Conservation (phyloP, 1,140 invertebrate species). For the Formica exsecta region DNA sequence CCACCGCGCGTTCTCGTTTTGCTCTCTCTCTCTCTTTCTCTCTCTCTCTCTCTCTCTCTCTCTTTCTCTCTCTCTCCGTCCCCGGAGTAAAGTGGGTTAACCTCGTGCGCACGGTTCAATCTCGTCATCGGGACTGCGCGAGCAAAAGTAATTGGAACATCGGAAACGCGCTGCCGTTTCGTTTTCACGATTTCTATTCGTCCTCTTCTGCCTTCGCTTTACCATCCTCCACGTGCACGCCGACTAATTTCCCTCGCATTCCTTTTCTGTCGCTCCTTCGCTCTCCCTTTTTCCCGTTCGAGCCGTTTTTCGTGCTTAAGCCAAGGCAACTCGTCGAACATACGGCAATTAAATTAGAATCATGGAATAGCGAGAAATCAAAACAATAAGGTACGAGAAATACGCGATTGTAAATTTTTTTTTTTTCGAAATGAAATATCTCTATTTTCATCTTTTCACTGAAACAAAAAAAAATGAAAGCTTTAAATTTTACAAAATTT, state of each 20-base stretch:
- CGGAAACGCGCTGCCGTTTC: conserved; percentile 34
- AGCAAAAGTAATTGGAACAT: conserved; percentile 79
- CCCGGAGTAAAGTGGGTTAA: conserved; percentile 76
- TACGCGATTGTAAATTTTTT: not conserved
- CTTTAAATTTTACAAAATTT: not conserved
- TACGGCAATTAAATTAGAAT: conserved; percentile 12
- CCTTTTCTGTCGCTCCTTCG: not conserved
- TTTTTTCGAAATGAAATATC: not conserved
- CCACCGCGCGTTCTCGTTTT: conserved; percentile 17
- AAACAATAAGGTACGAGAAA: not conserved
- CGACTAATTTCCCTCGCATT: conserved; percentile 35
- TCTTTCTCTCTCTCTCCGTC: not conserved
- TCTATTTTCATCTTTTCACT: not conserved
- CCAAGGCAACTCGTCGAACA: not conserved
- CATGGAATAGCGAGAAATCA: not conserved
- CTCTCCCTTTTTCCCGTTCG: not conserved
- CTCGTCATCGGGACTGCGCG: conserved; percentile 67
- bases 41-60: not conserved
- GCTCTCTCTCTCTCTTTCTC: not conserved
- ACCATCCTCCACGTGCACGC: not conserved
- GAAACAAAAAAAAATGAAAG: too few species aligned
- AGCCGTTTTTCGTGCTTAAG: conserved; percentile 20
- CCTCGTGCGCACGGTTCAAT: conserved; percentile 68
- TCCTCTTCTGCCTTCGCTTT: not conserved
- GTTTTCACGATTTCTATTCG: conserved; percentile 36